These are phyloP conservation scores for Danio choprae DNA, from an alignment of 2,797 vertebrate species.

Conservation along the genomic window DNA sequence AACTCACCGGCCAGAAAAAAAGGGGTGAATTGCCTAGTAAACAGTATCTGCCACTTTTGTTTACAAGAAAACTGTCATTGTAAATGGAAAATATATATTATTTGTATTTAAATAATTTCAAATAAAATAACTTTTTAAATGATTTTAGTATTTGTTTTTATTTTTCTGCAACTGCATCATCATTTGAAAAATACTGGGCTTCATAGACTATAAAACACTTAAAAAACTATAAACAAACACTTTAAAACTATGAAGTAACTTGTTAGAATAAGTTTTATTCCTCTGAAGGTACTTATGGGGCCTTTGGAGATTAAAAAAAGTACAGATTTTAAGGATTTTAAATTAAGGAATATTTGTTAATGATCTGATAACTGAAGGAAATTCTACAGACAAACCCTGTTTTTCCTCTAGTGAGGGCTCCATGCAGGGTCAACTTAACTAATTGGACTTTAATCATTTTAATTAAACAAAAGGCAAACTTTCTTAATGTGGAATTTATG, in stretches of 20 bases:
- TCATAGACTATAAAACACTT: background rate
- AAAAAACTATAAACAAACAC: too few relatives aligned
- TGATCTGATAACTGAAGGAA: background rate
- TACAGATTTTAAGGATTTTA: background rate
- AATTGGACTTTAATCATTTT: background rate
- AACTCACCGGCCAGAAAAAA: conserved; percentile 48
- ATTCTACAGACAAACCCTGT: background rate
- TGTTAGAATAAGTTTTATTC: background rate
- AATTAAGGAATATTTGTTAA: background rate
- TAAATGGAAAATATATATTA: conserved; percentile 89
- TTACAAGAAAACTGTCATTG: conserved; percentile 91
- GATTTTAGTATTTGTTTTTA: conserved; percentile 29
- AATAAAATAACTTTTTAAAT: conserved; percentile 91
- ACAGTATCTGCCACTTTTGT: conserved; percentile 85
- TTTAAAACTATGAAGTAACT: background rate
- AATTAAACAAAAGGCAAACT: background rate
- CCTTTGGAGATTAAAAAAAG: background rate
- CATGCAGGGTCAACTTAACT: background rate
- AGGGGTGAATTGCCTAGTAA: conserved; percentile 70
- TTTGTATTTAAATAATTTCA: conserved; percentile 95
- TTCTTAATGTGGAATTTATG: background rate
- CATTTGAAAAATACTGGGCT: background rate
- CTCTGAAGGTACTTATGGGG: background rate
- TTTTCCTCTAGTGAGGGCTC: background rate
- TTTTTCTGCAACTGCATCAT: background rate